Evolutionary conservation across 2,797 vertebrate species (phyloP).

Genomic region (Characodon lateralis): DNA sequence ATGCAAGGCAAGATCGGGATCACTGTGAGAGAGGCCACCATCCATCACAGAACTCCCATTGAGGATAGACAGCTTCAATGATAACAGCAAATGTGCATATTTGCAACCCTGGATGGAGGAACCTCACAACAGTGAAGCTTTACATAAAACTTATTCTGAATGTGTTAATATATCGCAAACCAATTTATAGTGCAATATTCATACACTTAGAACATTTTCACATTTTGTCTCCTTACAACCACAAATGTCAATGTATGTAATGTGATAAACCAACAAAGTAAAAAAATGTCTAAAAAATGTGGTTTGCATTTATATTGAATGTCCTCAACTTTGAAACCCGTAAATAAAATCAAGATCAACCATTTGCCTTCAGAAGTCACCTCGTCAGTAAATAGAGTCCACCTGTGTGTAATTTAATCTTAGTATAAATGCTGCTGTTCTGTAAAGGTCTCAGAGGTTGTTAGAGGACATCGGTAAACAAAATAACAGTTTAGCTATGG

Average conservation of each 20-base stretch:
- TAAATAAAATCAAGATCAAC: neutral
- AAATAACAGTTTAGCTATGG: too few species aligned
- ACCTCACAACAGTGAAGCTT: slow-evolving; percentile 30
- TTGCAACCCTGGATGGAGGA: slow-evolving; percentile 47
- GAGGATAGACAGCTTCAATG: slow-evolving; percentile 56
- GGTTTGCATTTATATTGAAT: too few species aligned
- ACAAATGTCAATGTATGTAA: neutral
- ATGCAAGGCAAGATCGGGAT: slow-evolving; percentile 76
- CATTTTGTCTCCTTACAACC: neutral
- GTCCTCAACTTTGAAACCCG: neutral
- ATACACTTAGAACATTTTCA: neutral
- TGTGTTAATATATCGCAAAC: slow-evolving; percentile 14
- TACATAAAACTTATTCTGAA: slow-evolving; percentile 4
- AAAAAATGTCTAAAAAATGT: neutral
- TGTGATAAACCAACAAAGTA: neutral
- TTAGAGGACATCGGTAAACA: too few species aligned
- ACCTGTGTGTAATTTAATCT: neutral
- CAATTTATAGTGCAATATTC: neutral
- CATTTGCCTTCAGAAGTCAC: neutral
- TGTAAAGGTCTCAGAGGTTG: too few species aligned
- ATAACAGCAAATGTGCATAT: slow-evolving; percentile 62
- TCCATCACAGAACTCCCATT: slow-evolving; percentile 75
- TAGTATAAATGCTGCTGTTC: too few species aligned
- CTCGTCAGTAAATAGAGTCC: neutral
- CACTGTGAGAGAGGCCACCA: slow-evolving; percentile 68